Conservation (phyloP, 2,888 invertebrate species). For the Deroplatys truncata region DNA sequence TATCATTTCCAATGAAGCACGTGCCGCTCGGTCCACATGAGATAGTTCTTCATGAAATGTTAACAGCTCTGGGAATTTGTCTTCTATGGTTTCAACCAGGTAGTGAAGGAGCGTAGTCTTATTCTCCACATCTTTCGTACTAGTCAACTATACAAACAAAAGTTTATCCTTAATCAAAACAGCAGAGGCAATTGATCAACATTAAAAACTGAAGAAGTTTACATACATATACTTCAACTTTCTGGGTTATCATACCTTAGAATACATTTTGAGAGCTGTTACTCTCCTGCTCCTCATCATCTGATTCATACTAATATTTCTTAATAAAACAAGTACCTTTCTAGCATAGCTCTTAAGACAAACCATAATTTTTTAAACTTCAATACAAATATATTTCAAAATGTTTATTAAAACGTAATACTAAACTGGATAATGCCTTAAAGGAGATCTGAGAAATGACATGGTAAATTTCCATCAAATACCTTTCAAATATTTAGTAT, state of each 20-base stretch:
- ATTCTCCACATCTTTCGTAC: slow-evolving; percentile 91
- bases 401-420: no score
- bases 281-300: not conserved
- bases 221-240: no score
- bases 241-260: no score
- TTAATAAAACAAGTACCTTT: not conserved
- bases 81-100: slow-evolving; percentile 81
- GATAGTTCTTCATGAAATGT: slow-evolving; percentile 83
- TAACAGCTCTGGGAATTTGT: slow-evolving; percentile 80
- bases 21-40: slow-evolving; percentile 84
- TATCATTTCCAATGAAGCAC: slow-evolving; percentile 77
- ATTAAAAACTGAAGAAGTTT: not conserved
- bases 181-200: not conserved
- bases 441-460: no score
- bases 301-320: no score
- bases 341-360: no score
- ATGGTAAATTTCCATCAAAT: no score
- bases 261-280: no score
- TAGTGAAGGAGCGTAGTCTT: slow-evolving; percentile 91
- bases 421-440: no score
- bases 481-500: no score
- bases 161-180: slow-evolving; percentile 8
- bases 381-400: no score
- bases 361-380: no score
- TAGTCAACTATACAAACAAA: slow-evolving; percentile 58